Evolutionary conservation across 2,888 invertebrate genomes (phyloP), one percentile per base, ranked within the genome.

Genomic region (Phorcus lineatus): DNA sequence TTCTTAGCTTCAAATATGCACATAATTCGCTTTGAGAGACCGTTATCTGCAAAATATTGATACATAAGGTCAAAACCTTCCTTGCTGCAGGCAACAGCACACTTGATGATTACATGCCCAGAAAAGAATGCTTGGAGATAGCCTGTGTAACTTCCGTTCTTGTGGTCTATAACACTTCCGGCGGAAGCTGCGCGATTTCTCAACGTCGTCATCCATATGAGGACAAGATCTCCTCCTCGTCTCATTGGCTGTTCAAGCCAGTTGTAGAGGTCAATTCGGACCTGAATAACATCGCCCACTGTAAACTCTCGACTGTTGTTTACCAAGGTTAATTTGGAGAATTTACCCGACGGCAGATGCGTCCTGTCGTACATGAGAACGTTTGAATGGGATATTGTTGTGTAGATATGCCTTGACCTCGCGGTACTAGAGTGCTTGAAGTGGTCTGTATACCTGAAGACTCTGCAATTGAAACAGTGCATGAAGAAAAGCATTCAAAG

Each of bases 131-230:
- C 70, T 3, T 19, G 36, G 17, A 70, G 40, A 36, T 36, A 9
- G 11, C 70, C 70, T 13, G 70, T 70, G 36, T 70, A 70, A 36
- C 36, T 70, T 70, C 70, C 70, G 70, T 70, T 70, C 40, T 36
- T 36, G 40, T 70, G 70, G 36, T 70, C 70, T 2, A 36, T 40
- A 13, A 70, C 70, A 70, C 70, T 70, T 70, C 70, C 70, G 70
- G 70, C 19, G 19, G 40, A 40, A 70, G 70, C 28, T 2, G 70
- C 70, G 11, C 70, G 31, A 28, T 62, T 62, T 19, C 24, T 70
- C 0, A 11, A 9, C 17, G 28, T n/a, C 1, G 70, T 31, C 70
- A 70, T 70, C 70, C 70, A 70, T 7, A 31, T 19, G 16, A 70
- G 70, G 36, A 70, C 19, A 0, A 70, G n/a, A 13, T 70, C 70